A percentile compares a stretch with the other conserved stretches of the same genome.
Evolutionary conservation across 2,113 vertebrate species (phyloP).

Genomic region (Leptodactylus fuscus): DNA sequence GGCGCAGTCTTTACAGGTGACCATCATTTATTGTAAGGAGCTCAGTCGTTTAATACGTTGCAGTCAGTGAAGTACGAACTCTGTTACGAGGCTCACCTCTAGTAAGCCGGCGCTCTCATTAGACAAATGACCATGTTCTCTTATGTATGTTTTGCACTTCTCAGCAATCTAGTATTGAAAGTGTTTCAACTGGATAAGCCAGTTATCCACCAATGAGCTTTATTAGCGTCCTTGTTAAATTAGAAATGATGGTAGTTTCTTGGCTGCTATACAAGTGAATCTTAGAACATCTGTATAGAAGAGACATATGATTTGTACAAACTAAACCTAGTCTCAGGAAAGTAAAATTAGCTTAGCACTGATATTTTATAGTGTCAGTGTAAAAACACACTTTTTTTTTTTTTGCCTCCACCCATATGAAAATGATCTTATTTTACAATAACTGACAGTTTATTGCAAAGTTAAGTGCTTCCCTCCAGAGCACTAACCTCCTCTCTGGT

Average conservation of each 20-base stretch:
- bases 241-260: not conserved
- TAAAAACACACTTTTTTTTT: no score
- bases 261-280: not conserved
- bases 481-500: no score
- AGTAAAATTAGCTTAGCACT: not conserved
- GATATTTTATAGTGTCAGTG: no score
- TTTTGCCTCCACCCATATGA: no score
- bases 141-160: not conserved
- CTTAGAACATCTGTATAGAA: not conserved
- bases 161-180: not conserved
- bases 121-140: not conserved
- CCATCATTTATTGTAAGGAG: not conserved
- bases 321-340: not conserved
- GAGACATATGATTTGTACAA: not conserved
- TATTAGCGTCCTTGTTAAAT: not conserved
- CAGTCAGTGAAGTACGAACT: not conserved
- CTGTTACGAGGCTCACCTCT: not conserved
- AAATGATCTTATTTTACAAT: no score
- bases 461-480: no score
- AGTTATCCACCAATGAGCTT: conserved; percentile 14
- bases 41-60: not conserved
- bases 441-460: no score
- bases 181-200: not conserved
- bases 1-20: not conserved
- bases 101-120: not conserved